A percentile compares a stretch with the other conserved stretches of the same genome.
Evolutionary conservation across 2,797 vertebrate species (phyloP).

Genomic region (Carduelis carduelis): DNA sequence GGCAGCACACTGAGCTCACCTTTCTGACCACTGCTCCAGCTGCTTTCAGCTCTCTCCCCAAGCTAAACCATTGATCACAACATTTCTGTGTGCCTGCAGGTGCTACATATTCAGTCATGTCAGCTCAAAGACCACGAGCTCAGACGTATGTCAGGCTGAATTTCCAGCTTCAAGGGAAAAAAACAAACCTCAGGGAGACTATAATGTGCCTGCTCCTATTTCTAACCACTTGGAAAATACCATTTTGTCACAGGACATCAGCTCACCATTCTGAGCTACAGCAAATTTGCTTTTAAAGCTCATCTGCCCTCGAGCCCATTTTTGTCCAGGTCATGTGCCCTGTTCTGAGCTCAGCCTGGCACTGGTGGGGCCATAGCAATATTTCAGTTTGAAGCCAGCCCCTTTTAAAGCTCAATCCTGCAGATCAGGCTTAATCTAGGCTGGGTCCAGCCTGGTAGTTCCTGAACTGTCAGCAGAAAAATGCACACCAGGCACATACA

Average conservation of each 20-base stretch:
- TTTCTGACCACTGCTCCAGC: neutral
- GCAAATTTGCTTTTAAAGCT: neutral
- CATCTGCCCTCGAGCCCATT: neutral
- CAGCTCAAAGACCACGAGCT: neutral
- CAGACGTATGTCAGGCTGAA: neutral
- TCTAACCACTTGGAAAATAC: neutral
- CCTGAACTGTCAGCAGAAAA: neutral
- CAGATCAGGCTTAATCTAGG: neutral
- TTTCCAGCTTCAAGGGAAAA: neutral
- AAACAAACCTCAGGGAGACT: neutral
- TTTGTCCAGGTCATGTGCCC: neutral
- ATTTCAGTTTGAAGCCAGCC: neutral
- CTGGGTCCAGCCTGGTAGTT: neutral
- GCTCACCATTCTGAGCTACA: neutral
- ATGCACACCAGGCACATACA: neutral
- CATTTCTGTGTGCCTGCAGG: neutral
- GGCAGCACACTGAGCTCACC: neutral
- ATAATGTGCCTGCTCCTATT: neutral
- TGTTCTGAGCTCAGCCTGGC: neutral
- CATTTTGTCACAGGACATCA: neutral
- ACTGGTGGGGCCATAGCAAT: neutral
- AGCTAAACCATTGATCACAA: neutral
- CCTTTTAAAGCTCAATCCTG: neutral
- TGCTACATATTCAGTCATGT: neutral
- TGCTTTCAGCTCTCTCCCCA: neutral